Conservation (phyloP, 1,140 invertebrate species). For the Leptopilina boulardi region DNA sequence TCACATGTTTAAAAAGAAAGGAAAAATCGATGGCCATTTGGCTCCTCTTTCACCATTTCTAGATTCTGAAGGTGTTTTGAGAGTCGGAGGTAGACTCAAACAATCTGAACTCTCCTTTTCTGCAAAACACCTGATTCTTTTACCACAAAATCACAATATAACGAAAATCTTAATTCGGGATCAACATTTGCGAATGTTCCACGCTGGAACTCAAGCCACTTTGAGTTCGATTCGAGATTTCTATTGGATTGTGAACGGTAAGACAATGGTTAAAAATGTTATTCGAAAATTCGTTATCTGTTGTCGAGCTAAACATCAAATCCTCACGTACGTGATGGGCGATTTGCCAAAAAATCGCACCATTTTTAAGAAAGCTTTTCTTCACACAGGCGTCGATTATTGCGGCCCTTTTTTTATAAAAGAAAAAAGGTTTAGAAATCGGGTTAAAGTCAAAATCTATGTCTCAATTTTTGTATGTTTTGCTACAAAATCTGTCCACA, state of each 20-base stretch:
- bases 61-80: not conserved
- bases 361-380: not conserved
- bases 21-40: too few relatives aligned
- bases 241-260: conserved; percentile 32
- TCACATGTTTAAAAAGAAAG: not conserved
- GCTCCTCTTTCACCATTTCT: not conserved
- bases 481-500: conserved; percentile 54
- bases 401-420: conserved; percentile 58
- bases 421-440: conserved; percentile 39
- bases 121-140: conserved; percentile 11
- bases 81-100: conserved; percentile 27
- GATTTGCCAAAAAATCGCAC: not conserved
- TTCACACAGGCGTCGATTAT: not conserved
- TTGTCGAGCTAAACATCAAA: not conserved
- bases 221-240: not conserved
- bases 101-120: not conserved
- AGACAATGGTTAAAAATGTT: not conserved
- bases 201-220: conserved; percentile 25
- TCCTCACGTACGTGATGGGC: not conserved
- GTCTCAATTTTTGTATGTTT: conserved; percentile 39
- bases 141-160: not conserved
- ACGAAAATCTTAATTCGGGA: conserved; percentile 18
- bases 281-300: not conserved
- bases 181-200: not conserved
- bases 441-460: conserved; percentile 42